phyloP scores from a whole-genome alignment of 2,888 invertebrate species.

The Melieria crassipennis region DNA sequence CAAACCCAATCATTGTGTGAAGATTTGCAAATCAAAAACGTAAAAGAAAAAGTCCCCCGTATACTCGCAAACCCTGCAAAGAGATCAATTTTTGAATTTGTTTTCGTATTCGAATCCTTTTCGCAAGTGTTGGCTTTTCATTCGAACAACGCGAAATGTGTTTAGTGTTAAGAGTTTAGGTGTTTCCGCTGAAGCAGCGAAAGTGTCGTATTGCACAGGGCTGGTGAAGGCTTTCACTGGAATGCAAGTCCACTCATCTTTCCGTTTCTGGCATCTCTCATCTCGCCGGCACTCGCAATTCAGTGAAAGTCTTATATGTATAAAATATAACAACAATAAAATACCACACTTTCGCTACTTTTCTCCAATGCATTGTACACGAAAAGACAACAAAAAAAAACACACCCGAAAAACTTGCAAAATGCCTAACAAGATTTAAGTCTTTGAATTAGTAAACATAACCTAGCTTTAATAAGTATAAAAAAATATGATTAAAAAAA shows the following conservation, averaged over 20 bases:
- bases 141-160: background rate
- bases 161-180: conserved; percentile 1
- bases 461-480: background rate
- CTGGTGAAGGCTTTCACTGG: conserved; percentile 57
- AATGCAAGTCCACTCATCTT: conserved; percentile 1
- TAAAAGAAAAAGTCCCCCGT: conserved; percentile 16
- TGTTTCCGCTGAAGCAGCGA: conserved; percentile 14
- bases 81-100: conserved; percentile 52
- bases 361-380: conserved; percentile 14
- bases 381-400: background rate
- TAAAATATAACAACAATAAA: conserved; percentile 25
- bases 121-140: too few relatives aligned
- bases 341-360: conserved; percentile 14
- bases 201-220: conserved; percentile 46
- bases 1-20: too few relatives aligned
- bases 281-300: conserved; percentile 11
- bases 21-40: conserved; percentile 16
- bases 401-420: conserved; percentile 10
- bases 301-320: conserved; percentile 45
- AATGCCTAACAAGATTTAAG: conserved; percentile 1
- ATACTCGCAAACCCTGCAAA: conserved; percentile 34
- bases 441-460: background rate
- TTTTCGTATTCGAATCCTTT: conserved; percentile 25
- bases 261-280: background rate
- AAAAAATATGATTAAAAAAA: conserved; percentile 4